Percentiles rank a stretch among this genome's conserved stretches.
These are phyloP conservation scores for Lophura nycthemera DNA, from an alignment of 2,113 vertebrate species.

Conservation along the genomic window DNA sequence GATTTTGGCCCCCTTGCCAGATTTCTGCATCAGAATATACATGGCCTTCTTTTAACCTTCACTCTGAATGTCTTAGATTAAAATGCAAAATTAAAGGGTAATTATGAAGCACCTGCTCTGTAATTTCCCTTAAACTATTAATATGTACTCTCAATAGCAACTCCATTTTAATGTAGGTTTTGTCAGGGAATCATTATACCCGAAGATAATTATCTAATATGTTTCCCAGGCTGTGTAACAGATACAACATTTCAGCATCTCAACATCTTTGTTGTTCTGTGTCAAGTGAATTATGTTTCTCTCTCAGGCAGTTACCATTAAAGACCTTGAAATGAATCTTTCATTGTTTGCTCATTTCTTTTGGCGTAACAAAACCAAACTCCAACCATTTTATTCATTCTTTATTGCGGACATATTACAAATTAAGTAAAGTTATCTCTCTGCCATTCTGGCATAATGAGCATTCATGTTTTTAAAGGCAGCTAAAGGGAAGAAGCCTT, in stretches of 20 bases:
- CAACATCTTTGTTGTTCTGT: background rate
- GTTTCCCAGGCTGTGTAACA: slow-evolving; percentile 24
- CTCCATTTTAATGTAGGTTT: slow-evolving; percentile 35
- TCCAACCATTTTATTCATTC: background rate
- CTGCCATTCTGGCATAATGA: background rate
- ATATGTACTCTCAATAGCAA: background rate
- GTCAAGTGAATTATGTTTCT: slow-evolving; percentile 48
- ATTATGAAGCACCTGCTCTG: background rate
- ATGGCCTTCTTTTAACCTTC: slow-evolving; percentile 33
- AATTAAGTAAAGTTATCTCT: background rate
- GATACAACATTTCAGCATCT: slow-evolving; percentile 10
- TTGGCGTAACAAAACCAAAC: background rate
- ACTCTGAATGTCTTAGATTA: background rate
- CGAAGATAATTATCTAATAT: slow-evolving; percentile 45
- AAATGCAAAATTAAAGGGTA: slow-evolving; percentile 5
- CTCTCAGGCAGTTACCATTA: background rate
- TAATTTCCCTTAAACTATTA: slow-evolving; percentile 24
- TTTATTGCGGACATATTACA: background rate
- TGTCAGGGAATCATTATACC: slow-evolving; percentile 24
- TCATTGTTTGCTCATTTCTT: slow-evolving; percentile 35
- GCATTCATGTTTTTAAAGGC: background rate
- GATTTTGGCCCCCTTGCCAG: background rate
- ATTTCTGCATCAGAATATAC: background rate
- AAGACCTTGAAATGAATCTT: slow-evolving; percentile 58
- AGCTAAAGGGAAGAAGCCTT: background rate